These are phyloP conservation scores for Ariolimax columbianus DNA, from an alignment of 2,888 invertebrate species.

Conservation along the genomic window DNA sequence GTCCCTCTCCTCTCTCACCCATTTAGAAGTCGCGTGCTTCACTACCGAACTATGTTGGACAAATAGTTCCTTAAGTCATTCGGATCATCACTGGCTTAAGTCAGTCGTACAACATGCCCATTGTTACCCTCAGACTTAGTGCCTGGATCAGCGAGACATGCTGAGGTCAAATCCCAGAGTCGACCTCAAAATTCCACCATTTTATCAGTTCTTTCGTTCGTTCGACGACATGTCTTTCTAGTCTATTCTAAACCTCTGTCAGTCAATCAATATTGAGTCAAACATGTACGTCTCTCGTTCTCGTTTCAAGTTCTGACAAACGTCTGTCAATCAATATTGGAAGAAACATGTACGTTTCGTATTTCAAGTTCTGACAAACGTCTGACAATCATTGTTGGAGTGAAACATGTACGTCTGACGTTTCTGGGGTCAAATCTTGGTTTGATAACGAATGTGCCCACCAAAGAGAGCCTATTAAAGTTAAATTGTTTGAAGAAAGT, in stretches of 20 bases:
- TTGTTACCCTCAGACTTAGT: not conserved
- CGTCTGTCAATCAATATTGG: too few relatives aligned
- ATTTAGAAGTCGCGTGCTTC: not conserved
- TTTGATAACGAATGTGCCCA: not conserved
- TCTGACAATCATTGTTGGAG: not conserved
- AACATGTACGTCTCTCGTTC: not conserved
- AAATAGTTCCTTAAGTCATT: not conserved
- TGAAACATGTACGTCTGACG: not conserved
- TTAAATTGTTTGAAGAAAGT: not conserved
- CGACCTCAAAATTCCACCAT: not conserved
- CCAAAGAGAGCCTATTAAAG: not conserved
- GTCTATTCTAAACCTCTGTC: not conserved
- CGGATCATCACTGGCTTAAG: not conserved
- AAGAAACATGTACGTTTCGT: too few relatives aligned
- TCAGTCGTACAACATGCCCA: not conserved
- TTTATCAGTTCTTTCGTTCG: constrained; percentile 8
- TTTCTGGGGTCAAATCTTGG: not conserved
- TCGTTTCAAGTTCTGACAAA: too few relatives aligned
- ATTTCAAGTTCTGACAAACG: too few relatives aligned
- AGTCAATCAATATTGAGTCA: not conserved
- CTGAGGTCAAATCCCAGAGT: not conserved
- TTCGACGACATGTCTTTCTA: not conserved
- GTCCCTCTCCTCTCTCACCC: too few relatives aligned
- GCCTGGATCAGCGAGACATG: not conserved
- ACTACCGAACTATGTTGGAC: not conserved